Evolutionary conservation across 2,797 vertebrate genomes (phyloP).

Genomic region (Pyrocephalus nanus): DNA sequence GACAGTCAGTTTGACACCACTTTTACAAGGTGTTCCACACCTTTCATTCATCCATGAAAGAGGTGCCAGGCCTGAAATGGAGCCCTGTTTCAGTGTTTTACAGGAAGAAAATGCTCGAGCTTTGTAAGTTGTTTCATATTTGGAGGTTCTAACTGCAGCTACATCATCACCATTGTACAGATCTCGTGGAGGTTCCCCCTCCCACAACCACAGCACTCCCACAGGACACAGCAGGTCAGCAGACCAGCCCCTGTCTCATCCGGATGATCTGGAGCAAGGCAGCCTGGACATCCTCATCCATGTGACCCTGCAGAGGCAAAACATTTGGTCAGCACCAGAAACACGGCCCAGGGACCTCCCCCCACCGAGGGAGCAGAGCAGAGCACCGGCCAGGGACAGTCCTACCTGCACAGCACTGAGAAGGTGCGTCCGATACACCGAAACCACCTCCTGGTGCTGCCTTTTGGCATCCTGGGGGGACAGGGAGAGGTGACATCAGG

Average conservation of each 20-base stretch:
- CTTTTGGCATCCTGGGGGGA: slow-evolving; percentile 87
- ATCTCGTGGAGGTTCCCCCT: background rate
- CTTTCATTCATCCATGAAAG: background rate
- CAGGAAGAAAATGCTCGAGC: background rate
- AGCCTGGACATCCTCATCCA: slow-evolving; percentile 98
- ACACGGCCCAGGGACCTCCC: too few relatives aligned
- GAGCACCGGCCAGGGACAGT: background rate
- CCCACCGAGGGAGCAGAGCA: background rate
- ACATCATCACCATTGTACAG: background rate
- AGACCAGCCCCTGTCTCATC: slow-evolving; percentile 96
- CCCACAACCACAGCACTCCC: background rate
- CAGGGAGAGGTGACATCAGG: background rate
- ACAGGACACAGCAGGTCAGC: slow-evolving; percentile 72
- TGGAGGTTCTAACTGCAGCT: background rate
- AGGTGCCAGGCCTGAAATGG: background rate
- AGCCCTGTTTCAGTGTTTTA: background rate
- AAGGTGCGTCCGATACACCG: slow-evolving; percentile 95
- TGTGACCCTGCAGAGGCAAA: slow-evolving; percentile 86
- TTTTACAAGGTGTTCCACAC: background rate
- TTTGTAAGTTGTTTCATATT: rapidly evolving
- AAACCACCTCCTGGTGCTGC: slow-evolving; percentile 95
- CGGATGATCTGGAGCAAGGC: slow-evolving; percentile 96
- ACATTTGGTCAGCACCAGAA: background rate
- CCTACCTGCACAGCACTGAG: slow-evolving; percentile 89
- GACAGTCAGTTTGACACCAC: slow-evolving; percentile 1